Evolutionary conservation across 2,888 invertebrate genomes (phyloP), one percentile per base, ranked within the genome.

Genomic region (Tridacna gigas): DNA sequence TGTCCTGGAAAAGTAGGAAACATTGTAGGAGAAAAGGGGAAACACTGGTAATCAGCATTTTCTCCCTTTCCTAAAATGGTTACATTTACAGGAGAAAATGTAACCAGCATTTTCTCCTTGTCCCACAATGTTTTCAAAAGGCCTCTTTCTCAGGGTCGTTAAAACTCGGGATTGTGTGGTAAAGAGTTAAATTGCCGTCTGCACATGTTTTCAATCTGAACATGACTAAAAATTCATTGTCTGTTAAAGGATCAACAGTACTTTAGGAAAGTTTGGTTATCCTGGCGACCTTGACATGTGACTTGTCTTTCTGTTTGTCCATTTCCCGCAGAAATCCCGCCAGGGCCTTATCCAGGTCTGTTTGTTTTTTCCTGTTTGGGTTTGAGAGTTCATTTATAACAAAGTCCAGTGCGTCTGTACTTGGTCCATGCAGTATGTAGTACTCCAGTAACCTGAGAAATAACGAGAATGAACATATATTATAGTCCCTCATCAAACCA

Each of bases 181-280:
- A n/a, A n/a, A n/a, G n/a, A n/a, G n/a, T n/a, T n/a, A n/a, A n/a
- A n/a, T n/a, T n/a, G n/a, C n/a, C n/a, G n/a, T n/a, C n/a, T n/a
- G n/a, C n/a, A 37, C 2, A 37, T 37, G 7, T 37, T 37, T 37
- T 37, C 37, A 37, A 37, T 37, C 7, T 2, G 7, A 7, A 37
- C 2, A 37, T 37, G 37, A 4, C 37, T 37, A 37, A 2, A 37
- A 37, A 4, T 37, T 37, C 7, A 56, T 61, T n/a, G n/a, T n/a
- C n/a, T n/a, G n/a, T n/a, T n/a, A n/a, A n/a, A n/a, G n/a, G n/a
- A n/a, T n/a, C n/a, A n/a, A n/a, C n/a, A n/a, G n/a, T 82, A 91
- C 91, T 88, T 90, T 90, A 91, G 90, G 76, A 76, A 47, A 88
- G 89, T 15, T 83, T 78, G 60, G 89, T 86, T 48, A 88, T 76